Evolutionary conservation across 1,140 invertebrate species (phyloP), one percentile per base, ranked within the genome.

Genomic region (Aphelenchoides fujianensis): DNA sequence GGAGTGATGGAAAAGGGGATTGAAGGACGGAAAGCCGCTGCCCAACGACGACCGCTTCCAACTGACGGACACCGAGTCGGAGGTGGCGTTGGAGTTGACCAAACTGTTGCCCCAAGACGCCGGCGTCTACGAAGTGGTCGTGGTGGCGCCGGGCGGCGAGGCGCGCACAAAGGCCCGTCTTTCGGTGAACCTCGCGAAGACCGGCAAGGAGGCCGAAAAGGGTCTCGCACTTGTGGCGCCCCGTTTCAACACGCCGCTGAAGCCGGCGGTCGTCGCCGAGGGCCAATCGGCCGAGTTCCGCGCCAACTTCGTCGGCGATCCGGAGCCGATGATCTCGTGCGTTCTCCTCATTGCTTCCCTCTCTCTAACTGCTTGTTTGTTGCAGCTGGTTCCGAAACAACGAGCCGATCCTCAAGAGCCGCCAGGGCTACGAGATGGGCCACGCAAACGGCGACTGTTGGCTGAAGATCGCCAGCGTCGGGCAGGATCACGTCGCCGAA

Each of bases 341-440:
- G n/a, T n/a, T n/a, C n/a, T n/a, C n/a, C n/a, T n/a, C n/a, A n/a
- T n/a, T n/a, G n/a, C n/a, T n/a, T n/a, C n/a, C n/a, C n/a, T n/a
- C n/a, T n/a, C n/a, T n/a, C n/a, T n/a, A n/a, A n/a, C n/a, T n/a
- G n/a, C n/a, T n/a, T n/a, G n/a, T n/a, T n/a, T n/a, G n/a, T n/a
- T n/a, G n/a, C n/a, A 92, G 78, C 41, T 96, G 94, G 94, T 95
- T 90, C 85, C 88, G 94, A 55, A 94, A 96, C 86, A 92, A 93
- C 82, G 95, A 93, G 86, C 92, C 91, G 0, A 95, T 96, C 67
- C 91, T 92, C 76, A 70, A 70, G 19, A 69, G 74, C 31, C 57
- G 72, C 31, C n/a, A n/a, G n/a, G 67, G 54, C 16, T 77, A 81
- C 53, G 79, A 82, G 36, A 73, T 77, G 59, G 81, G 77, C 2